Base-by-base conservation (phyloP, 2,888 invertebrate genomes). In the Monopis laevigella region DNA sequence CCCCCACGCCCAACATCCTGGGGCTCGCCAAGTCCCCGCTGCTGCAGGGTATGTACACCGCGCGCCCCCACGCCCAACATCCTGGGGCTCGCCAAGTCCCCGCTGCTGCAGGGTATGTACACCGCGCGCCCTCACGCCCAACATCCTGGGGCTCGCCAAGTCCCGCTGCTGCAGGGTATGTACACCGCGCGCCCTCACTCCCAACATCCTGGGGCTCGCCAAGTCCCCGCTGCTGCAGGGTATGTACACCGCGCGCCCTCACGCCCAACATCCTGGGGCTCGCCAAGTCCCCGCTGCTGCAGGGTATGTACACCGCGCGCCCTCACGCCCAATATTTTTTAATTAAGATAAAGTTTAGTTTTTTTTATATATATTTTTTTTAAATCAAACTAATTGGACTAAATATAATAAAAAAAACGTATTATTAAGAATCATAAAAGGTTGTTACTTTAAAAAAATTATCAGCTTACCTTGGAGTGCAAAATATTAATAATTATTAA, bases 151-250 rank as follows among this genome's bases (percentile, higher is more conserved):
- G 41, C 82, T 98, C 42, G 92, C 96, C 19, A 90, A 92, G 62
- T 96, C 96, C 96, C 98, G 3, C 82, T 98, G 28, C 82, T 98
- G 41, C 96, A 96, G 84, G 96, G 92, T 87, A 65, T 3, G 32
- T 39, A n/a, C n/a, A n/a, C n/a, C n/a, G n/a, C n/a, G n/a, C n/a
- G 85, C 88, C 42, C 92, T 94, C 60, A 84, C 95, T 54, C 92
- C 93, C 17, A 89, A 95, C 66, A 90, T 97, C 41, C 84, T 98
- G 40, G 82, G 87, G 41, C 82, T 98, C 43, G 92, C 96, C 19
- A 90, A 92, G 62, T 96, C 96, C 24, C 96, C 98, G 4, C 82
- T 98, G 28, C 82, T 98, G 41, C 96, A 96, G 84, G 96, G 92
- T 86, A 65, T 3, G 27, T 39, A n/a, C n/a, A n/a, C n/a, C n/a